phyloP scores from a whole-genome alignment of 2,888 invertebrate species.

The Subacronicta megacephala region DNA sequence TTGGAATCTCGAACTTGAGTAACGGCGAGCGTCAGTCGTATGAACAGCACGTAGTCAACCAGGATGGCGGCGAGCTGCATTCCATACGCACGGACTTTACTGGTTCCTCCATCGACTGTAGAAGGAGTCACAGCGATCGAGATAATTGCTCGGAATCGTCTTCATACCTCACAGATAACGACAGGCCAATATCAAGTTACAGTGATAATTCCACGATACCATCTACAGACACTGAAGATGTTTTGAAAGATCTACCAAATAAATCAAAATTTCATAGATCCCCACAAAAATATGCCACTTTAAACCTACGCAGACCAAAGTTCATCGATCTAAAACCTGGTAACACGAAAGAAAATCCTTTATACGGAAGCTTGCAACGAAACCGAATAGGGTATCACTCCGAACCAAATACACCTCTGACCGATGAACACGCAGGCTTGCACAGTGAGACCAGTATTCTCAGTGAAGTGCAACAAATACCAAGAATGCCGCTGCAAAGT shows the following conservation, averaged over 20 bases:
- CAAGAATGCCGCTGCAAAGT: conserved; percentile 83
- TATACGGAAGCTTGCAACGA: conserved; percentile 82
- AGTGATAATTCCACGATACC: conserved; percentile 87
- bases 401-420: conserved; percentile 85
- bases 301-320: conserved; percentile 85
- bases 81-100: conserved; percentile 83
- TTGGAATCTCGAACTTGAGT: conserved; percentile 73
- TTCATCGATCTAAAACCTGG: conserved; percentile 82
- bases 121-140: conserved; percentile 85
- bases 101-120: conserved; percentile 81
- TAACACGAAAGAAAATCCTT: conserved; percentile 72
- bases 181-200: conserved; percentile 86
- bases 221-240: conserved; percentile 86
- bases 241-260: conserved; percentile 84
- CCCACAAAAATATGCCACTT: conserved; percentile 86
- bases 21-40: conserved; percentile 81
- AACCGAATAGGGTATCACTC: conserved; percentile 86
- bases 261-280: conserved; percentile 86
- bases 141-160: conserved; percentile 88
- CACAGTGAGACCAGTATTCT: conserved; percentile 77
- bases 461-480: conserved; percentile 83
- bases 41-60: conserved; percentile 78
- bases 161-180: conserved; percentile 86
- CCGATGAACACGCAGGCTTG: conserved; percentile 72
- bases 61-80: conserved; percentile 84